Evolutionary conservation across 2,113 vertebrate genomes (phyloP).

Genomic region (Quiscalus mexicanus): DNA sequence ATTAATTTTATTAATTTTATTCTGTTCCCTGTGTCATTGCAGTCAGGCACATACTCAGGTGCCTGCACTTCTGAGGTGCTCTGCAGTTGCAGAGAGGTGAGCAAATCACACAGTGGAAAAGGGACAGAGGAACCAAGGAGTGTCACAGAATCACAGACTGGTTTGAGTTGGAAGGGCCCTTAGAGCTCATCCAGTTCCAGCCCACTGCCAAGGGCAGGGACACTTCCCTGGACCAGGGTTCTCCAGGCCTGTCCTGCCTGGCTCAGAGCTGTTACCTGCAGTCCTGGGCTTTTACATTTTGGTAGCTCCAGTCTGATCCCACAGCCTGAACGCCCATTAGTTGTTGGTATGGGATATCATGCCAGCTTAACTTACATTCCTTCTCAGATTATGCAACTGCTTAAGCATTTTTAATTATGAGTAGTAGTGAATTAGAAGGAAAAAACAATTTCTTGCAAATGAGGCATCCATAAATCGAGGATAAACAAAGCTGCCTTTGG

Average conservation of each 20-base stretch:
- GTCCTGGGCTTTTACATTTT: not conserved
- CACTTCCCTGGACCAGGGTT: not conserved
- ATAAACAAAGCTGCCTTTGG: not conserved
- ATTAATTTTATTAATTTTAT: not conserved
- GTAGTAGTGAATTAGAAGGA: not conserved
- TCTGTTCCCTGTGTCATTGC: not conserved
- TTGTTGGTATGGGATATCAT: not conserved
- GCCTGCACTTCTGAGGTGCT: fast-evolving
- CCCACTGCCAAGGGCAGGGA: not conserved
- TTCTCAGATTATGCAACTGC: not conserved
- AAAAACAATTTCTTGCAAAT: not conserved
- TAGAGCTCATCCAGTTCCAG: not conserved
- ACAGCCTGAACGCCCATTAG: not conserved
- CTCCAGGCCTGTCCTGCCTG: not conserved
- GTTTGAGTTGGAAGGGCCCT: not conserved
- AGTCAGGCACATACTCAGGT: not conserved
- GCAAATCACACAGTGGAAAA: not conserved
- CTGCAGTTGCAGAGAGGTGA: not conserved
- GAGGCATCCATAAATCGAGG: not conserved
- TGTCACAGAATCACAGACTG: not conserved
- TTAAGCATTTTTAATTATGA: not conserved
- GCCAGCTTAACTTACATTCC: not conserved
- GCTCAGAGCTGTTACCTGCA: not conserved
- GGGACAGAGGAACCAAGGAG: not conserved
- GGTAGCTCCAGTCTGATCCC: not conserved